phyloP scores from a whole-genome alignment of 2,888 invertebrate species.

The Caenorhabditis sp. region DNA sequence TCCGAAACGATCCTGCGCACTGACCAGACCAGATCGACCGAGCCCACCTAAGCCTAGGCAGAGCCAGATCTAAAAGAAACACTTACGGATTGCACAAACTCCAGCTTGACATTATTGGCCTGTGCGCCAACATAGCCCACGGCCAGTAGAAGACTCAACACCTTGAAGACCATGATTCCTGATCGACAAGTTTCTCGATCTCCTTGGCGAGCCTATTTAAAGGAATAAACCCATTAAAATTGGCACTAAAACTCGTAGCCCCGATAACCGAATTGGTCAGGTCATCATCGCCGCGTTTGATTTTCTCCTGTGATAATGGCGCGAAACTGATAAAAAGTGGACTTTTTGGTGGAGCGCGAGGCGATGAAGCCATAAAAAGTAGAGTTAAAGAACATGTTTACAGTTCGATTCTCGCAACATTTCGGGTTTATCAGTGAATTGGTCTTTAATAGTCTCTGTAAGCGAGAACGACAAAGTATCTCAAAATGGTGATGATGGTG shows the following conservation, averaged over 20 bases:
- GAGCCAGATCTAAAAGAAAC: no score
- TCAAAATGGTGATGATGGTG: slow-evolving; percentile 3
- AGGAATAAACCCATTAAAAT: slow-evolving; percentile 8
- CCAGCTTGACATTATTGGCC: slow-evolving; percentile 34
- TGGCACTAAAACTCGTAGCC: neutral
- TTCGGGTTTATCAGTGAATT: slow-evolving; percentile 11
- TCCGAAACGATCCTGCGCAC: no score
- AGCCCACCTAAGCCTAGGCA: neutral
- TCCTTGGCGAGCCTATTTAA: slow-evolving; percentile 19
- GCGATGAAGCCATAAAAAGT: slow-evolving; percentile 10
- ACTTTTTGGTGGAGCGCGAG: slow-evolving; percentile 6
- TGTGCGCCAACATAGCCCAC: neutral
- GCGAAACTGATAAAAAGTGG: slow-evolving; percentile 11
- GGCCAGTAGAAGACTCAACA: neutral
- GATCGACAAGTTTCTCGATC: neutral
- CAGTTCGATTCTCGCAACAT: slow-evolving; percentile 18
- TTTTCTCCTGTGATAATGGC: slow-evolving; percentile 16
- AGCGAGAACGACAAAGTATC: slow-evolving; percentile 29
- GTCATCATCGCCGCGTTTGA: slow-evolving; percentile 12
- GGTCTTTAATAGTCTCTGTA: no score
- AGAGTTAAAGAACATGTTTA: slow-evolving; percentile 24
- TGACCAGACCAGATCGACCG: no score
- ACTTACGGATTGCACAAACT: slow-evolving; percentile 47
- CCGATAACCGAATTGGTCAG: slow-evolving; percentile 22
- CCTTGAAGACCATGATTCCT: slow-evolving; percentile 20